These are phyloP conservation scores for Azorinus chamasolen DNA, from an alignment of 2,888 invertebrate species.

Conservation along the genomic window DNA sequence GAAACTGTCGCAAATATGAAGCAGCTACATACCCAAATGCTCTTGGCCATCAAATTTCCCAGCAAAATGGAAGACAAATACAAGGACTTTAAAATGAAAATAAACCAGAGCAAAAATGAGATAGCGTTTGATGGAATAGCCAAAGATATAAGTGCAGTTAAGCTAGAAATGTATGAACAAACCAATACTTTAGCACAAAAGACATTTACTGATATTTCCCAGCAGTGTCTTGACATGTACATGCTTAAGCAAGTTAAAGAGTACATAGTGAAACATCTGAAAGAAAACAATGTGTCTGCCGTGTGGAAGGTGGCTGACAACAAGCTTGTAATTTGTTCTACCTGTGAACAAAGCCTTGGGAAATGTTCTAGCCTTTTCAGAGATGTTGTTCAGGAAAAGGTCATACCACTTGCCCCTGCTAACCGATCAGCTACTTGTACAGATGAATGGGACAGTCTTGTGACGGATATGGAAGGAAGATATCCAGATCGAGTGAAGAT, in stretches of 20 bases:
- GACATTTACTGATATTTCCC: slow-evolving; percentile 4
- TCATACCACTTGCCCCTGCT: slow-evolving; percentile 10
- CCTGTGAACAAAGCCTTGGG: not conserved
- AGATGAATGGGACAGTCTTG: slow-evolving; percentile 27
- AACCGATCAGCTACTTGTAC: slow-evolving; percentile 2
- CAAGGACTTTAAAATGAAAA: slow-evolving; percentile 34
- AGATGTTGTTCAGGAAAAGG: slow-evolving; percentile 6
- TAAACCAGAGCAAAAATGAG: slow-evolving; percentile 49
- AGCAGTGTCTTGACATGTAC: slow-evolving; percentile 7
- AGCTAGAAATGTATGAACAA: slow-evolving; percentile 44
- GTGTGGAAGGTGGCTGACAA: slow-evolving; percentile 40
- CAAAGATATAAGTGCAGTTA: slow-evolving; percentile 20
- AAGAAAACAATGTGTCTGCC: slow-evolving; percentile 15
- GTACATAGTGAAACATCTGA: slow-evolving; percentile 38
- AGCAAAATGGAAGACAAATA: slow-evolving; percentile 32
- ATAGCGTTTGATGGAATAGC: slow-evolving; percentile 41
- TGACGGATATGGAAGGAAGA: slow-evolving; percentile 3
- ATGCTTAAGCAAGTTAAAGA: slow-evolving; percentile 21
- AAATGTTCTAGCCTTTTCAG: slow-evolving; percentile 12
- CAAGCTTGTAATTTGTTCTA: slow-evolving; percentile 15
- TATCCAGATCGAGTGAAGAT: slow-evolving; percentile 10
- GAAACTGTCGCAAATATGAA: slow-evolving; percentile 26
- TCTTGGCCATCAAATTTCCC: slow-evolving; percentile 46
- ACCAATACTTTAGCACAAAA: slow-evolving; percentile 7
- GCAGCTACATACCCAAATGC: slow-evolving; percentile 43